Percentiles rank a stretch among this genome's conserved stretches.
phyloP scores from a whole-genome alignment of 2,113 vertebrate genomes.

The Triplophysa dalaica region DNA sequence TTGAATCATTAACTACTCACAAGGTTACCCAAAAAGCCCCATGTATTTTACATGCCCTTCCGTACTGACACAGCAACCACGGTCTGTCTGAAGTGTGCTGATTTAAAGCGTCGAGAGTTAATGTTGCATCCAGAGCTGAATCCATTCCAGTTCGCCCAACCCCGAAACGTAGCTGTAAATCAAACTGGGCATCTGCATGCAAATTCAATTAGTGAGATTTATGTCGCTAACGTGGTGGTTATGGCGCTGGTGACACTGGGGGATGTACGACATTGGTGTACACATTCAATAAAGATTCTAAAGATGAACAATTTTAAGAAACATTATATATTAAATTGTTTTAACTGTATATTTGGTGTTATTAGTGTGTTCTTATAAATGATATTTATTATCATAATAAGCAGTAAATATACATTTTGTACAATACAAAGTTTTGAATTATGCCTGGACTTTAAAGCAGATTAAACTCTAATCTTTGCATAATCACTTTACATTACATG shows the following conservation, averaged over 20 bases:
- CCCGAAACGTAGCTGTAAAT: conserved; percentile 59
- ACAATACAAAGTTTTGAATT: too few species aligned
- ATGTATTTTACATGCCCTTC: conserved; percentile 64
- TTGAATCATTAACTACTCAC: conserved; percentile 58
- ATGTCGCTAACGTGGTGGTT: conserved; percentile 50
- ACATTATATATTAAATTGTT: too few species aligned
- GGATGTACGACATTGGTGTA: neutral
- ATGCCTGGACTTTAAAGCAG: too few species aligned
- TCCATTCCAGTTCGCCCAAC: conserved; percentile 38
- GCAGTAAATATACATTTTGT: too few species aligned
- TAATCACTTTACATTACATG: too few species aligned
- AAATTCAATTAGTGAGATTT: conserved; percentile 65
- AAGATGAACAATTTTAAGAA: too few species aligned
- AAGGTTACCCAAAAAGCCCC: conserved; percentile 52
- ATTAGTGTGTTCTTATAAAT: too few species aligned
- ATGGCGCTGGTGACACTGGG: neutral
- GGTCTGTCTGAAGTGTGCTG: conserved; percentile 51
- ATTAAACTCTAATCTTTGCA: too few species aligned
- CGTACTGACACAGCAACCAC: conserved; percentile 30
- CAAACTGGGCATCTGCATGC: conserved; percentile 59
- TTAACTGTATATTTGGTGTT: too few species aligned
- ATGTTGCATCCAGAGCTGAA: conserved; percentile 63
- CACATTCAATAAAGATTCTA: neutral
- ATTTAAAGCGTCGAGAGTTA: conserved; percentile 64
- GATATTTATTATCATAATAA: too few species aligned